Conservation (phyloP, 1,140 invertebrate species). For the Bombus pascuorum region DNA sequence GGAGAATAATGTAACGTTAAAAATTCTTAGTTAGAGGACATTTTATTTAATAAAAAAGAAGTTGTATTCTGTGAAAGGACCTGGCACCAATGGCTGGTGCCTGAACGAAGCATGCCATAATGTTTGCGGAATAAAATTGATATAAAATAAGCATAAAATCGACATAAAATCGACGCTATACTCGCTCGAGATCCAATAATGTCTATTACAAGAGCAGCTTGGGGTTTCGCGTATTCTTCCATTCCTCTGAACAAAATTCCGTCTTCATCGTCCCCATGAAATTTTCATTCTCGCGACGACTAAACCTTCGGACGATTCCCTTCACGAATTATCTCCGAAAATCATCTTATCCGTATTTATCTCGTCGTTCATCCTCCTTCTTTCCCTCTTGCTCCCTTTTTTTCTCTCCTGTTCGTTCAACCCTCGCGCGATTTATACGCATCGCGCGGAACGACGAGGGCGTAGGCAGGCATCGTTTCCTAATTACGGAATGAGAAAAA, state of each 20-base stretch:
- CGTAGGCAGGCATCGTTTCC: conserved; percentile 49
- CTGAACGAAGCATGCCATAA: conserved; percentile 10
- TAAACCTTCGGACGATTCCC: conserved; percentile 8
- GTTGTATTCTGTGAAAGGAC: too few relatives aligned
- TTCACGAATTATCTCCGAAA: conserved; percentile 13
- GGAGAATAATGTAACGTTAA: too few relatives aligned
- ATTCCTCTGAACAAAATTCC: neutral
- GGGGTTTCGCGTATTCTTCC: conserved; percentile 5
- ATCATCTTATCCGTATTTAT: conserved; percentile 22
- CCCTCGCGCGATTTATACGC: conserved; percentile 62
- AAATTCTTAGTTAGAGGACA: too few relatives aligned
- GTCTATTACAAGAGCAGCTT: neutral
- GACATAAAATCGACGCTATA: conserved; percentile 42
- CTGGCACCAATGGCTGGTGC: neutral
- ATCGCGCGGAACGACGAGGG: conserved; percentile 34
- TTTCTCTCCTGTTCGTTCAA: neutral
- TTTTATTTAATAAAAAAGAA: too few relatives aligned
- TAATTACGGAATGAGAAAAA: conserved; percentile 67
- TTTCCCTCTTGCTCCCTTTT: neutral
- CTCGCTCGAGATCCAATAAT: conserved; percentile 19
- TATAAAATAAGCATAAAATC: conserved; percentile 13
- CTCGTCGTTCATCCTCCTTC: neutral
- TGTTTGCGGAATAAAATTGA: conserved; percentile 34
- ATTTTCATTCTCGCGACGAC: conserved; percentile 25
- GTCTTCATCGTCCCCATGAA: conserved; percentile 8